These are phyloP conservation scores for Allygus modestus DNA, from an alignment of 2,888 invertebrate species.

Conservation along the genomic window DNA sequence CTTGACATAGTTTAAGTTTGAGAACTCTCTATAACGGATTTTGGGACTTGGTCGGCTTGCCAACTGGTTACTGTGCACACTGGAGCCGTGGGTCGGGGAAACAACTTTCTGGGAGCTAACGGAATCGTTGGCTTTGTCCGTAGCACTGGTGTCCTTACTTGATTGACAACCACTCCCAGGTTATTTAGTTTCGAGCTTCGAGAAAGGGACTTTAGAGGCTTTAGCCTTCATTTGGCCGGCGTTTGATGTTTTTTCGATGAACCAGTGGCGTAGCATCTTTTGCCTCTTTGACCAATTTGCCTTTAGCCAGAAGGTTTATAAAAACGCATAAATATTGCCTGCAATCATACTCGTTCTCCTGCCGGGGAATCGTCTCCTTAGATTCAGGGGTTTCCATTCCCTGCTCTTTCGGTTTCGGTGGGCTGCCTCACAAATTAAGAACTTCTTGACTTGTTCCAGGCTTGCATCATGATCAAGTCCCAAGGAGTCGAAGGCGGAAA, in stretches of 20 bases:
- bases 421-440: background rate
- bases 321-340: background rate
- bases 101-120: background rate
- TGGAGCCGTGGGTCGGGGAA: background rate
- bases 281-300: background rate
- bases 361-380: background rate
- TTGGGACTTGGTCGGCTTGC: background rate
- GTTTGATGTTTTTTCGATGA: background rate
- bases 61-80: background rate
- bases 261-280: background rate
- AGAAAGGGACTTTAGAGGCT: background rate
- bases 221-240: background rate
- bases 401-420: background rate
- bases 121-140: background rate
- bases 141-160: background rate
- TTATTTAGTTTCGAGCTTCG: background rate
- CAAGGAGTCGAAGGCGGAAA: background rate
- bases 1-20: too few species aligned
- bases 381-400: background rate
- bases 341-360: background rate
- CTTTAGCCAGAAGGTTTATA: background rate
- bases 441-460: background rate
- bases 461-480: background rate
- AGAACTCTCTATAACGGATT: background rate
- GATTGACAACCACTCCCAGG: too few species aligned